These are phyloP conservation scores for Hylaeus volcanicus DNA, from an alignment of 1,140 invertebrate genomes.

Conservation along the genomic window DNA sequence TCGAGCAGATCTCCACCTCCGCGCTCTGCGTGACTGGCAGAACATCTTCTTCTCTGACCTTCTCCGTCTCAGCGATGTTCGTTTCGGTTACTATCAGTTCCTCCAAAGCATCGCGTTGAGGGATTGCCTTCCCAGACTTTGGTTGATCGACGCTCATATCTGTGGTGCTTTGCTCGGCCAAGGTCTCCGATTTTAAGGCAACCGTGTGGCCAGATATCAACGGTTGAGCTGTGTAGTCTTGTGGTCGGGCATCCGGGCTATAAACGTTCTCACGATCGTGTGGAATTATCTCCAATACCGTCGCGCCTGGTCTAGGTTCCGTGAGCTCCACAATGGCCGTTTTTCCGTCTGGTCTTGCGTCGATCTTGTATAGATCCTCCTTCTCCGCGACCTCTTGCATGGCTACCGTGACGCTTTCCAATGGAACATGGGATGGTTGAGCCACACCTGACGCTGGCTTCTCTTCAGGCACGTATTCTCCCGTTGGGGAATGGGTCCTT, in stretches of 20 bases:
- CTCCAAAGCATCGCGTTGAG: slow-evolving; percentile 79
- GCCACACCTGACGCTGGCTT: slow-evolving; percentile 76
- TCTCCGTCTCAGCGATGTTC: slow-evolving; percentile 80
- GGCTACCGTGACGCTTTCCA: slow-evolving; percentile 81
- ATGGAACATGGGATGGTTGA: slow-evolving; percentile 75
- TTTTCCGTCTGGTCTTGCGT: slow-evolving; percentile 79
- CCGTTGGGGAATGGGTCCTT: slow-evolving; percentile 79
- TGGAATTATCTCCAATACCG: slow-evolving; percentile 80
- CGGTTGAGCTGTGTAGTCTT: slow-evolving; percentile 74
- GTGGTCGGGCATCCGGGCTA: slow-evolving; percentile 67
- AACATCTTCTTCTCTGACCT: slow-evolving; percentile 71
- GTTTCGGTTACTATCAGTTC: slow-evolving; percentile 83
- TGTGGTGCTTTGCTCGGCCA: slow-evolving; percentile 77
- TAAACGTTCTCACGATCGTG: slow-evolving; percentile 82
- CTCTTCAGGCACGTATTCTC: slow-evolving; percentile 74
- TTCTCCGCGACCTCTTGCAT: slow-evolving; percentile 82
- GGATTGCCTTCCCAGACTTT: slow-evolving; percentile 79
- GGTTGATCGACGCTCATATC: slow-evolving; percentile 74
- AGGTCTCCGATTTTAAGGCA: slow-evolving; percentile 80
- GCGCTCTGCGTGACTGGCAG: slow-evolving; percentile 72
- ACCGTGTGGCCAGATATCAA: slow-evolving; percentile 79
- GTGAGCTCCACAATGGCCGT: slow-evolving; percentile 79
- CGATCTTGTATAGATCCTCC: slow-evolving; percentile 79
- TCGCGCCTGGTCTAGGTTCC: slow-evolving; percentile 78
- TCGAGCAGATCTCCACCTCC: slow-evolving; percentile 66